These are phyloP conservation scores for Pangasianodon gigas DNA, from an alignment of 2,113 vertebrate genomes.

Conservation along the genomic window DNA sequence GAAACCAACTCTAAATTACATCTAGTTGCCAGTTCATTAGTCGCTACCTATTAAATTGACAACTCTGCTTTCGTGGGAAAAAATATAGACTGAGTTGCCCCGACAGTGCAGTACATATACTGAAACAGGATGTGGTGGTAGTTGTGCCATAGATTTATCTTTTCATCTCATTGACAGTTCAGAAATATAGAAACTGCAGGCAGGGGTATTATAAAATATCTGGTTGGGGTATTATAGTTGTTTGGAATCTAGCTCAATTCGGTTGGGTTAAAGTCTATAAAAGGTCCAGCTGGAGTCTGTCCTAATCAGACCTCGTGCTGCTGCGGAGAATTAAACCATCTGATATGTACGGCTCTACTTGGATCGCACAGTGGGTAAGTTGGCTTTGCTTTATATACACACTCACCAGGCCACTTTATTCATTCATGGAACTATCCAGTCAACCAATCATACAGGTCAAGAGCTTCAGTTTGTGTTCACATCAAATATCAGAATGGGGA, in stretches of 20 bases:
- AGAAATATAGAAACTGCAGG: neutral
- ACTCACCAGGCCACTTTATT: neutral
- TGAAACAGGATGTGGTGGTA: neutral
- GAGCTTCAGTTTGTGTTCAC: neutral
- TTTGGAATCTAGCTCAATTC: neutral
- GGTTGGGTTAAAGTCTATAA: neutral
- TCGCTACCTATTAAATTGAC: neutral
- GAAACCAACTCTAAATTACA: too few relatives aligned
- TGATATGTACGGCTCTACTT: constrained; percentile 27
- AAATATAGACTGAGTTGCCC: neutral
- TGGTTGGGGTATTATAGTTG: neutral
- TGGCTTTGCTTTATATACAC: neutral
- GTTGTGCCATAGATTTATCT: neutral
- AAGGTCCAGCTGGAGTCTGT: neutral
- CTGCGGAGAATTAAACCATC: neutral
- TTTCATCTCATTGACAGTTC: neutral
- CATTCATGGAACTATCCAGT: neutral
- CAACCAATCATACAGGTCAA: neutral
- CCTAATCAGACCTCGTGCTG: neutral
- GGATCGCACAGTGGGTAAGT: constrained; percentile 15
- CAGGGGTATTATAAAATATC: neutral
- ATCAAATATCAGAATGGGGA: neutral
- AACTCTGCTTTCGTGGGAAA: neutral
- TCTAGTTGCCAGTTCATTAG: neutral
- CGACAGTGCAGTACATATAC: neutral